Base-by-base conservation (phyloP, 1,140 invertebrate species). In the Parapsyche elsis region DNA sequence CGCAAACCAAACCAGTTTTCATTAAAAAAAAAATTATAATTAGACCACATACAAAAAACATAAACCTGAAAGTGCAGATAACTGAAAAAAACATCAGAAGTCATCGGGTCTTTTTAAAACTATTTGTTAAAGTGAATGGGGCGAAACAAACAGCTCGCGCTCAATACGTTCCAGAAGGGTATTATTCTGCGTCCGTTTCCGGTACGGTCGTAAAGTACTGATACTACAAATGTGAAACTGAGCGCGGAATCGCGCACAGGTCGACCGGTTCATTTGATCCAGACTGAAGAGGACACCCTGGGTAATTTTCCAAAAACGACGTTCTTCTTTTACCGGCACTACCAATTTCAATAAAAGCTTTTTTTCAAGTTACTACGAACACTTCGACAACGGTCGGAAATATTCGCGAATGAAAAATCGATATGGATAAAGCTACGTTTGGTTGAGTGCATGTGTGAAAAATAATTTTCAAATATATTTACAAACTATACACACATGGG, bases 301-400 rank as follows among this genome's bases (percentile, higher is more conserved):
- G 46, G 49, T 61, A 76, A 76, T 76, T 76, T 76, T 46, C 21
- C 49, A 26, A 61, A 76, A 61, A 30, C 49, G 74, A 30, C 14
- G 4, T 70, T 73, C 38, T 73, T 73, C 14, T n/a, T 26, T 73
- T 38, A 38, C 7, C 7, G 30, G 1, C 30, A 7, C 30, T 7
- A 38, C 74, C 44, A 76, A 76, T 76, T 59, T n/a, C 21, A 76
- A 59, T 76, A 49, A 76, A 76, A 76, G 74, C 45, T 76, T 76
- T 76, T 76, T 76, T 57, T 74, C 4, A 14, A 19, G 64, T 14
- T 70, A 19, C n/a, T n/a, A n/a, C n/a, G n/a, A n/a, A n/a, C n/a
- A n/a, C n/a, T n/a, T n/a, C n/a, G n/a, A n/a, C n/a, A n/a, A n/a
- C n/a, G n/a, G n/a, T n/a, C n/a, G n/a, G n/a, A n/a, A n/a, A n/a